These are phyloP conservation scores for Ips typographus DNA, from an alignment of 1,140 invertebrate species.

Conservation along the genomic window DNA sequence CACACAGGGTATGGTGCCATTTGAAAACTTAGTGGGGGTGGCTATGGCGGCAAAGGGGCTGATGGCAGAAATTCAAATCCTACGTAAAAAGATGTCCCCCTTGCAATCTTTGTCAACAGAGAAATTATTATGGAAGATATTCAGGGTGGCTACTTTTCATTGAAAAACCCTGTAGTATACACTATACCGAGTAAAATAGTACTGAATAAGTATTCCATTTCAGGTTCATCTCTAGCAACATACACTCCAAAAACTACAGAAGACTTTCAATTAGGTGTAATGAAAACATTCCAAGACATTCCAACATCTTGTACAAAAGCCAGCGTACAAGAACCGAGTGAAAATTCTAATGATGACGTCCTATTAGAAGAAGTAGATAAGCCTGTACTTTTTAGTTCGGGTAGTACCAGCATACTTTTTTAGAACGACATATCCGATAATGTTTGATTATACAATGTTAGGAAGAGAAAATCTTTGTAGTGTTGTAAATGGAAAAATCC, in stretches of 20 bases:
- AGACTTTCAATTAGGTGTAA: constrained; percentile 49
- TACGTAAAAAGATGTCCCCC: no score
- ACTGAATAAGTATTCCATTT: constrained; percentile 16
- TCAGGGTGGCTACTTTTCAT: no score
- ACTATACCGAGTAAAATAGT: neutral
- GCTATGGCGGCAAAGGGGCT: no score
- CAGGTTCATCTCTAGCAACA: constrained; percentile 49
- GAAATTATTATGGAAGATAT: no score
- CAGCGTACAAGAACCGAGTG: neutral
- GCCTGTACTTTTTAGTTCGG: constrained; percentile 48
- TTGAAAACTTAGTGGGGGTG: no score
- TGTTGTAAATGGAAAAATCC: no score
- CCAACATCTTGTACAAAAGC: constrained; percentile 25
- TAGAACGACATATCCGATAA: constrained; percentile 13
- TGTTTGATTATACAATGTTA: no score
- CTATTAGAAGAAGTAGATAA: constrained; percentile 43
- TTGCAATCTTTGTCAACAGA: no score
- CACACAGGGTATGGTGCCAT: no score
- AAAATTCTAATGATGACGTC: constrained; percentile 21
- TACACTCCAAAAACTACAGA: constrained; percentile 49
- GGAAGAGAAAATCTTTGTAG: no score
- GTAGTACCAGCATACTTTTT: constrained; percentile 48
- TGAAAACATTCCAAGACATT: constrained; percentile 36
- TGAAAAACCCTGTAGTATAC: no score
- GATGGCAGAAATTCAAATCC: no score